phyloP scores from a whole-genome alignment of 2,113 vertebrate genomes.

The Psittacus erithacus region DNA sequence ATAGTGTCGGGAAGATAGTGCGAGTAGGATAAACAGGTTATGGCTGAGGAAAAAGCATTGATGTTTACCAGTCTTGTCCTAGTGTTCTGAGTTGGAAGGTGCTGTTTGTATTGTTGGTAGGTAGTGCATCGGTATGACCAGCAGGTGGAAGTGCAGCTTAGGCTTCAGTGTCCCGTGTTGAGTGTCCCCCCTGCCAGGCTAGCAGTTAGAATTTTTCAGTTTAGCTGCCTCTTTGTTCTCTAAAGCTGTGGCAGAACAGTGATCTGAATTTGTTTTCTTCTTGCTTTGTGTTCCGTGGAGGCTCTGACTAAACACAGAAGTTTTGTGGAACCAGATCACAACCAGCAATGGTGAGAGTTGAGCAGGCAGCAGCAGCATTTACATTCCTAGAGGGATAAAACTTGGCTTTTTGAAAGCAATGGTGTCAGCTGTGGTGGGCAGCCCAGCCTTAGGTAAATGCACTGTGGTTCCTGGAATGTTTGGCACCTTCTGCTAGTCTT shows the following conservation, averaged over 20 bases:
- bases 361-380: not conserved
- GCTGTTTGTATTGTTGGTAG: not conserved
- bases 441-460: not conserved
- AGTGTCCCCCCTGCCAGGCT: not conserved
- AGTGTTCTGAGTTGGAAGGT: not conserved
- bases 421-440: not conserved
- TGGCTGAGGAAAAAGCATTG: not conserved
- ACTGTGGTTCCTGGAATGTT: not conserved
- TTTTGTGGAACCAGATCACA: not conserved
- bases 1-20: not conserved
- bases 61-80: not conserved
- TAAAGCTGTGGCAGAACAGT: not conserved
- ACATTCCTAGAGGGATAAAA: not conserved
- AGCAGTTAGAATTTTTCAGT: not conserved
- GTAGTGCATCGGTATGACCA: not conserved
- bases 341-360: not conserved
- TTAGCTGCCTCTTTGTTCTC: not conserved
- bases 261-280: not conserved
- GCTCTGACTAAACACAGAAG: not conserved
- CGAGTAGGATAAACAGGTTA: not conserved
- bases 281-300: not conserved
- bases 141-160: conserved; percentile 44
- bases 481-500: not conserved
- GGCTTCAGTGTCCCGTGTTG: not conserved
- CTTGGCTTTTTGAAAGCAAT: not conserved